These are phyloP conservation scores for Sander vitreus DNA, from an alignment of 2,113 vertebrate genomes.

Conservation along the genomic window DNA sequence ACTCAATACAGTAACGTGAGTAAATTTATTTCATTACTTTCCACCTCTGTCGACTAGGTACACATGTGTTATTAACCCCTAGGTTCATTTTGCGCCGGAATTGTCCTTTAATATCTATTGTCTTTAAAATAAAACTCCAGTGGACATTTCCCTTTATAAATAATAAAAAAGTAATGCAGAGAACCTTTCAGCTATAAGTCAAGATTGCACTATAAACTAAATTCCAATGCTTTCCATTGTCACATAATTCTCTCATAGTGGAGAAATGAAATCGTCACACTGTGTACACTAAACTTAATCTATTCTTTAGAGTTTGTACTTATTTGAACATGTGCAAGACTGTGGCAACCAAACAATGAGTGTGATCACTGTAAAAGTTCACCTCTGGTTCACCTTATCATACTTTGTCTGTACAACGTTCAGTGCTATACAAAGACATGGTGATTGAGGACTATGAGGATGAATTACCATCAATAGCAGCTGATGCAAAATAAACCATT, in stretches of 20 bases:
- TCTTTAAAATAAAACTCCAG: background rate
- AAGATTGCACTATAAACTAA: conserved; percentile 1
- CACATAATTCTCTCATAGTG: conserved; percentile 17
- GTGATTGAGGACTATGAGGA: background rate
- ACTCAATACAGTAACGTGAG: too few relatives aligned
- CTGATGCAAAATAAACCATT: background rate
- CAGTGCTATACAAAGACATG: background rate
- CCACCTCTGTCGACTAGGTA: too few relatives aligned
- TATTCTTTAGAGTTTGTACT: background rate
- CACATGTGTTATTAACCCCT: too few relatives aligned
- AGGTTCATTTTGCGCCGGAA: too few relatives aligned
- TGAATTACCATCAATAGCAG: background rate
- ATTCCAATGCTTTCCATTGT: background rate
- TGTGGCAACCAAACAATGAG: conserved; percentile 2
- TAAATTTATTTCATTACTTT: too few relatives aligned
- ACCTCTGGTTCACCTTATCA: conserved; percentile 43
- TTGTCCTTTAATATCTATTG: background rate
- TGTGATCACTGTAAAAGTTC: conserved; percentile 10
- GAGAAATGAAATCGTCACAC: conserved; percentile 29
- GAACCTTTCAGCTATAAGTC: background rate
- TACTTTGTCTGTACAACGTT: background rate
- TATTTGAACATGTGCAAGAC: background rate
- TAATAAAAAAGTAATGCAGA: background rate
- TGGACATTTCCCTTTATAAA: background rate
- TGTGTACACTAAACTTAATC: conserved; percentile 31